These are phyloP conservation scores for Phoxinus dragarum DNA, from an alignment of 2,797 vertebrate genomes.

Conservation along the genomic window DNA sequence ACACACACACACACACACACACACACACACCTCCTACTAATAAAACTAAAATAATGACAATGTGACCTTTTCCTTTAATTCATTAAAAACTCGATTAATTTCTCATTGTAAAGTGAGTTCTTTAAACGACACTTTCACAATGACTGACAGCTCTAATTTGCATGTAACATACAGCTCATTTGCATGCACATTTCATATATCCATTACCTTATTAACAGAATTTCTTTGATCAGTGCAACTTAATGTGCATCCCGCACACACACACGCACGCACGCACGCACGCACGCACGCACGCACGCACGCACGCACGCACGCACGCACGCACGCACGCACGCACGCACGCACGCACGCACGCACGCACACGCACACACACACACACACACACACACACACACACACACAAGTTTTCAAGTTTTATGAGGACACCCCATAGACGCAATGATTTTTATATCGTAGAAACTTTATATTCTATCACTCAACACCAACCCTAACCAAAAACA, in stretches of 20 bases:
- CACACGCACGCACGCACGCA: too few relatives aligned
- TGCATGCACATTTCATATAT: not conserved
- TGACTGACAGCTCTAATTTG: not conserved
- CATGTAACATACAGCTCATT: conserved; percentile 1
- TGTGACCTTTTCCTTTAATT: conserved; percentile 33
- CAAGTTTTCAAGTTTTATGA: too few relatives aligned
- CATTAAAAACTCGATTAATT: not conserved
- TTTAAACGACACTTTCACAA: not conserved
- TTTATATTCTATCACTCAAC: too few relatives aligned
- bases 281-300: too few relatives aligned
- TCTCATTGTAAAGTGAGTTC: not conserved
- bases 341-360: too few relatives aligned
- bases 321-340: too few relatives aligned
- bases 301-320: too few relatives aligned
- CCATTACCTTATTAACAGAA: not conserved
- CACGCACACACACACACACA: too few relatives aligned
- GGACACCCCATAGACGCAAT: too few relatives aligned
- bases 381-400: too few relatives aligned
- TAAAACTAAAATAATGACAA: conserved; percentile 8
- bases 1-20: not conserved
- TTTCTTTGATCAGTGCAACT: not conserved
- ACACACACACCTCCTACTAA: not conserved
- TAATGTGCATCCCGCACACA: not conserved
- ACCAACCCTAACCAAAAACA: too few relatives aligned
- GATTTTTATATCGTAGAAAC: too few relatives aligned